Conservation (phyloP, 2,797 vertebrate genomes). For the Hapalemur alaotrensis region DNA sequence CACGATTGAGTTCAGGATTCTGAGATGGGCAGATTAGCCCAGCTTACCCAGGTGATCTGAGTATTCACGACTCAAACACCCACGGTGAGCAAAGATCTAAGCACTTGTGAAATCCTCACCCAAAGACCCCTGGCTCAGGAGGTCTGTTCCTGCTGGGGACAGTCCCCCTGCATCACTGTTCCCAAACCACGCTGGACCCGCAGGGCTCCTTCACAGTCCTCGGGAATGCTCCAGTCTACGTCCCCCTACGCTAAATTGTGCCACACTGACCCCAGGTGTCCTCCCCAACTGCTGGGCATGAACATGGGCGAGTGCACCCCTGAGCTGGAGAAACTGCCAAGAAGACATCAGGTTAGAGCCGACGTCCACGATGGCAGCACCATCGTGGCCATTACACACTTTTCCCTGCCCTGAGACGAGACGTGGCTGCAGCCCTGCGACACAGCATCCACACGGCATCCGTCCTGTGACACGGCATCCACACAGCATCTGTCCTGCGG, state of each 20-base stretch:
- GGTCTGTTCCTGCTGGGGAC: not conserved
- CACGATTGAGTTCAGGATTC: no score
- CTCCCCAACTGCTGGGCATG: not conserved
- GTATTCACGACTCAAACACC: not conserved
- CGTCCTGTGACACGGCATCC: rapidly evolving
- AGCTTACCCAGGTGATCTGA: not conserved
- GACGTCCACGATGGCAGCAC: rapidly evolving
- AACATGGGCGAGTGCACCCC: rapidly evolving
- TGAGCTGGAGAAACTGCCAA: rapidly evolving
- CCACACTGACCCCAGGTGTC: not conserved
- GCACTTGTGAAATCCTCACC: not conserved
- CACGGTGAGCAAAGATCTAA: not conserved
- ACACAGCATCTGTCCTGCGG: rapidly evolving
- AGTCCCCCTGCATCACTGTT: not conserved
- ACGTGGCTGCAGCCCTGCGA: rapidly evolving
- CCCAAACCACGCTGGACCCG: rapidly evolving
- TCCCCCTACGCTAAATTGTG: no score
- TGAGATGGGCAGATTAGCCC: not conserved
- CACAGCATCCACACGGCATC: no score
- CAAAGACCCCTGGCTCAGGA: not conserved
- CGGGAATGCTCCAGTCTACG: rapidly evolving
- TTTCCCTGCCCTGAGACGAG: rapidly evolving
- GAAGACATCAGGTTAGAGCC: not conserved
- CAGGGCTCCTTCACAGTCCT: not conserved
- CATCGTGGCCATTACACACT: rapidly evolving